Conservation (phyloP, 2,797 vertebrate species). For the Acipenser ruthenus region DNA sequence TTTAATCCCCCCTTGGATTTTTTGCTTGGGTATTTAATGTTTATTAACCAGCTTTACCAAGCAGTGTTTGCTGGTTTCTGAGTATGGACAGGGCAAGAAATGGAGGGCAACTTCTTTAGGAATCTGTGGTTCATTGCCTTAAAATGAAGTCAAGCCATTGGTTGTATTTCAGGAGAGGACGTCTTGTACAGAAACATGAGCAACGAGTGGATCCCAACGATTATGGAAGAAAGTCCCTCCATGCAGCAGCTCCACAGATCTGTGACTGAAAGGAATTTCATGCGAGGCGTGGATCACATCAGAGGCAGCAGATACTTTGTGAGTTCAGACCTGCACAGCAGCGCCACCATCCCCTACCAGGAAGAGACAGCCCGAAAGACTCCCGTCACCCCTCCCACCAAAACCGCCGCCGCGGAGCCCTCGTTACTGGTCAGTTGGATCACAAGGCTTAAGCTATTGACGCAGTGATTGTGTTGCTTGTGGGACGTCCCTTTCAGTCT, state of each 20-base stretch:
- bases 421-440: slow-evolving; percentile 78
- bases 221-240: slow-evolving; percentile 69
- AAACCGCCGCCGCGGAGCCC: slow-evolving; percentile 68
- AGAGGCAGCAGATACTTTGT: slow-evolving; percentile 75
- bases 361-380: slow-evolving; percentile 64
- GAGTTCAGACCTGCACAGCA: slow-evolving; percentile 72
- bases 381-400: slow-evolving; percentile 35
- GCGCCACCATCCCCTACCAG: slow-evolving; percentile 79
- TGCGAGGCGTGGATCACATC: slow-evolving; percentile 81
- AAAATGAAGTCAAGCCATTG: too few relatives aligned
- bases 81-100: too few relatives aligned
- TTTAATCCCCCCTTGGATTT: too few relatives aligned
- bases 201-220: slow-evolving; percentile 80
- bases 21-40: too few relatives aligned
- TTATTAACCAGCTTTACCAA: too few relatives aligned
- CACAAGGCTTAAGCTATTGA: slow-evolving; percentile 77
- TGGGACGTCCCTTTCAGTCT: slow-evolving; percentile 40
- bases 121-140: too few relatives aligned
- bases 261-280: slow-evolving; percentile 54
- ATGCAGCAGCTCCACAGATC: slow-evolving; percentile 61
- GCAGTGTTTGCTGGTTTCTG: too few relatives aligned
- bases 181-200: slow-evolving; percentile 78
- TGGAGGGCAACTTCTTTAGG: too few relatives aligned
- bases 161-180: slow-evolving; percentile 54
- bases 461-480: slow-evolving; percentile 66